Base-by-base conservation (phyloP, 2,797 vertebrate species). In the Mustela erminea region DNA sequence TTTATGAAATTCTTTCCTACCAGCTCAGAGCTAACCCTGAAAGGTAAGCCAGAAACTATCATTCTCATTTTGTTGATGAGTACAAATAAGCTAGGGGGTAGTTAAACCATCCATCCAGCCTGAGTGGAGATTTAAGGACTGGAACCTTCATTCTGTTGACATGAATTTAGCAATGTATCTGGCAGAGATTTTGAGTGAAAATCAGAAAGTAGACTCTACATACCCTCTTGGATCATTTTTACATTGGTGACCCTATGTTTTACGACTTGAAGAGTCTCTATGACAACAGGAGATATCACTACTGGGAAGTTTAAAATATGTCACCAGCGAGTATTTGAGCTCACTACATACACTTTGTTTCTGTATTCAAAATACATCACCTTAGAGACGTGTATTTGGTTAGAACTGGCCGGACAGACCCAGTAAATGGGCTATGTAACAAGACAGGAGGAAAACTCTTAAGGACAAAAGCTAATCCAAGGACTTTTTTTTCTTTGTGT, bases 121-220 rank as follows among this genome's bases (percentile, higher is more conserved):
- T 78, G 29, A 78, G 68, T 41, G 35, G 54, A 29, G n/a, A 93
- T 64, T 82, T 87, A 60, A 90, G 66, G 75, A 96, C 95, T 75
- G 12, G 70, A 95, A 27, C 1, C 27, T 84, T 88, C 60, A 7
- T 95, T 93, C 41, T 96, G 58, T 74, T 89, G 20, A 95, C 64
- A 41, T 21, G n/a, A 87, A 74, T 1, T 81, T 46, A 38, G 7
- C 88, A 78, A 90, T 84, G 87, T 87, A 92, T 85, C 90, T 43
- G 15, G 62, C 15, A 93, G 60, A 77, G n/a, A 95, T 52, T 92
- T 82, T 62, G 46, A 90, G 29, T 95, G 25, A 95, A 96, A 92
- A 87, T 81, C 87, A 90, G 52, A 90, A 96, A 92, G 52, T 23
- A 96, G 27, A 52, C 54, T 94, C 75, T 78, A 88, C 94, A 56